Evolutionary conservation across 2,888 invertebrate species (phyloP).

Genomic region (Thelaira solivaga): DNA sequence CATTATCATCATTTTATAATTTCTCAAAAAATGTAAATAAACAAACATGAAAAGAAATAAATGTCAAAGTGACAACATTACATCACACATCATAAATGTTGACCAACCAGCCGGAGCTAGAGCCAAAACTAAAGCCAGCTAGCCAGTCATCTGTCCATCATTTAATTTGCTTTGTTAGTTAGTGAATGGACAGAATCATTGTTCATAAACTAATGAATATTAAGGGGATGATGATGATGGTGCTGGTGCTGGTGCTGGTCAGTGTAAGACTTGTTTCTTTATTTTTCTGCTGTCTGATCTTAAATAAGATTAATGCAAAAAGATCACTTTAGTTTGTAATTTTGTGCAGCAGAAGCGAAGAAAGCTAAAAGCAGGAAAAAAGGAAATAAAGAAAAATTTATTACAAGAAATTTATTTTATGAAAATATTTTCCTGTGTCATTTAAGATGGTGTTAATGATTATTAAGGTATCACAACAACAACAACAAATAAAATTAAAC

Average conservation of each 20-base stretch:
- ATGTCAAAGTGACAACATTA: conserved; percentile 62
- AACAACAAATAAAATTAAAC: conserved; percentile 47
- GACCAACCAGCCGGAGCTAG: conserved; percentile 32
- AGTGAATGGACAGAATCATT: too few relatives aligned
- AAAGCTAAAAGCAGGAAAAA: too few relatives aligned
- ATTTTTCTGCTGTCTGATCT: background rate
- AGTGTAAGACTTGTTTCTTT: conserved; percentile 3
- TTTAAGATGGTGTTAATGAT: conserved; percentile 62
- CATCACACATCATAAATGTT: conserved; percentile 59
- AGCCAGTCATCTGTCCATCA: background rate
- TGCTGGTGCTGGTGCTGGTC: conserved; percentile 16
- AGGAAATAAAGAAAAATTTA: too few relatives aligned
- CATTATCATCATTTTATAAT: conserved; percentile 57
- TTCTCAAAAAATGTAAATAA: conserved; percentile 50
- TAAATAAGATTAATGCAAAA: conserved; percentile 58
- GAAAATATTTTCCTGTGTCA: conserved; percentile 18
- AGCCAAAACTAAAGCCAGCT: too few relatives aligned
- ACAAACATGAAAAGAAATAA: conserved; percentile 54
- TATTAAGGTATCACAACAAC: conserved; percentile 56
- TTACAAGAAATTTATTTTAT: conserved; percentile 13
- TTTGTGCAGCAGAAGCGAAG: conserved; percentile 1
- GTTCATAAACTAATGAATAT: too few relatives aligned
- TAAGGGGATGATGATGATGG: background rate
- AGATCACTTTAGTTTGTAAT: conserved; percentile 54
- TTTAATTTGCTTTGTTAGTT: background rate